Percentiles rank a stretch among this genome's conserved stretches.
phyloP scores from a whole-genome alignment of 2,797 vertebrate genomes.

The Gymnopithys bicolor region DNA sequence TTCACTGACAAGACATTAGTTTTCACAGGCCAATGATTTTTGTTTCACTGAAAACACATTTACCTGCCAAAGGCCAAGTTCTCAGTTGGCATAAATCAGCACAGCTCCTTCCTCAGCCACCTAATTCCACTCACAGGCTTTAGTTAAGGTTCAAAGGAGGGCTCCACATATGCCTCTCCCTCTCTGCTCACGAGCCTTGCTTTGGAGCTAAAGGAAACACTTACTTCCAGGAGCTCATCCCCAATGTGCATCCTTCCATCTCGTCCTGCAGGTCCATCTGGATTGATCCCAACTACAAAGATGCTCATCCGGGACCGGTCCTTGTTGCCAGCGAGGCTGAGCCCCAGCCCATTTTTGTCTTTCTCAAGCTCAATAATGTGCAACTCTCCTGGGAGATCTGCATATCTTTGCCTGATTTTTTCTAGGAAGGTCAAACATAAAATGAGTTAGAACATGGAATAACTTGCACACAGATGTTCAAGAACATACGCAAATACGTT shows the following conservation, averaged over 20 bases:
- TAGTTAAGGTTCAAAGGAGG: neutral
- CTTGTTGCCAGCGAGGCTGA: conserved; percentile 94
- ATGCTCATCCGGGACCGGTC: conserved; percentile 93
- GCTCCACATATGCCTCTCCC: neutral
- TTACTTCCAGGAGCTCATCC: conserved; percentile 93
- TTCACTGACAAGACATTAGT: conserved; percentile 43
- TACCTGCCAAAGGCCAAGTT: conserved; percentile 67
- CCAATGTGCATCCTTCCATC: conserved; percentile 88
- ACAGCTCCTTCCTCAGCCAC: conserved; percentile 26
- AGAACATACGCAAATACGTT: neutral
- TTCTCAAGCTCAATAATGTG: conserved; percentile 94
- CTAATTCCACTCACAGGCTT: neutral
- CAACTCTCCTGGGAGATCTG: conserved; percentile 89
- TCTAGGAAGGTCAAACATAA: conserved; percentile 73
- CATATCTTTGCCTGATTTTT: conserved; percentile 92
- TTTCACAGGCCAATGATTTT: conserved; percentile 56
- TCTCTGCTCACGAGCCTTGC: neutral
- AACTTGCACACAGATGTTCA: neutral
- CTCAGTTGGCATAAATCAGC: conserved; percentile 40
- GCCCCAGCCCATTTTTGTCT: conserved; percentile 89
- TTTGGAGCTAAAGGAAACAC: neutral
- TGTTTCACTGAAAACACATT: conserved; percentile 51
- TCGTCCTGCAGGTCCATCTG: conserved; percentile 84
- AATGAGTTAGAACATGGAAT: neutral
- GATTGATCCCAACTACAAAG: conserved; percentile 92